phyloP scores from a whole-genome alignment of 2,888 invertebrate genomes.

The Epirrita christyi region DNA sequence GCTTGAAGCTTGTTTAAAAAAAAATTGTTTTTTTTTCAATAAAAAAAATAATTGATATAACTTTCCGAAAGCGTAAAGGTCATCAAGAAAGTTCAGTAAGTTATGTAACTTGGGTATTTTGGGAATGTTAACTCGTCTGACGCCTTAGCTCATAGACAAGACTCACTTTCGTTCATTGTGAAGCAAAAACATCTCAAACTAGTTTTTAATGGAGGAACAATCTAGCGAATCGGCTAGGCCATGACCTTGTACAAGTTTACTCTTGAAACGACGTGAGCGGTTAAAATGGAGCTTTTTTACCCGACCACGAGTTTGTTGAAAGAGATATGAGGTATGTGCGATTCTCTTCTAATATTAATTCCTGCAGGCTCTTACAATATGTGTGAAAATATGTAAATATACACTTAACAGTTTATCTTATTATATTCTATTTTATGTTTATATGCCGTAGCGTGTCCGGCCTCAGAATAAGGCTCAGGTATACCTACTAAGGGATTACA shows the following conservation, averaged over 20 bases:
- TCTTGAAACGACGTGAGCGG: constrained; percentile 39
- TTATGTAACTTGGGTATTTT: constrained; percentile 7
- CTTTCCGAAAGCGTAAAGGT: constrained; percentile 1
- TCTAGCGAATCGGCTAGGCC: constrained; percentile 46
- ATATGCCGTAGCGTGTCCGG: too few relatives aligned
- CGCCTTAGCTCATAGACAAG: constrained; percentile 21
- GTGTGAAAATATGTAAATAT: too few relatives aligned
- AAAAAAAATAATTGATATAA: too few relatives aligned
- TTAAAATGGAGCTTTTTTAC: constrained; percentile 38
- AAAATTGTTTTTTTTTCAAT: too few relatives aligned
- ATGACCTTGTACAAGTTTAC: constrained; percentile 54
- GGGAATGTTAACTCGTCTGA: constrained; percentile 22
- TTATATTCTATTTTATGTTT: too few relatives aligned
- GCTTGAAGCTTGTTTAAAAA: too few relatives aligned
- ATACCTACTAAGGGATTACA: too few relatives aligned
- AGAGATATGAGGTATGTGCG: too few relatives aligned
- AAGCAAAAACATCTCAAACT: constrained; percentile 55
- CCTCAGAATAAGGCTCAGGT: too few relatives aligned
- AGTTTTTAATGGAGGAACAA: constrained; percentile 50
- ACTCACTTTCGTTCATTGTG: constrained; percentile 51
- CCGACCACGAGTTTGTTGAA: neutral
- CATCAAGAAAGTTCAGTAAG: constrained; percentile 14
- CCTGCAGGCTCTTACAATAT: too few relatives aligned
- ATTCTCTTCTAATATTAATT: too few relatives aligned
- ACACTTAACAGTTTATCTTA: too few relatives aligned